Evolutionary conservation across 2,113 vertebrate genomes (phyloP).

Genomic region (Planiliza haematocheilus): DNA sequence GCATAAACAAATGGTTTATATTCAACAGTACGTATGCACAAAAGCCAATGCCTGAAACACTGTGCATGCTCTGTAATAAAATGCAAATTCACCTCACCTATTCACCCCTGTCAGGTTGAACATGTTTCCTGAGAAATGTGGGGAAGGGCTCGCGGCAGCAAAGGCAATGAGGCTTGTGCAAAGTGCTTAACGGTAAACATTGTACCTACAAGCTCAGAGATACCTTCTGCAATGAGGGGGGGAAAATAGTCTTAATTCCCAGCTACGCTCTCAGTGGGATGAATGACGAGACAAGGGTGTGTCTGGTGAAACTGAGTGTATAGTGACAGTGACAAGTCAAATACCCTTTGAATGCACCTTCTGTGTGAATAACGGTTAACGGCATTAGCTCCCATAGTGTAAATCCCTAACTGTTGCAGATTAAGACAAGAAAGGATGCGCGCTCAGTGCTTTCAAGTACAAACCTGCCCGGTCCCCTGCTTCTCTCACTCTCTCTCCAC

Average conservation of each 20-base stretch:
- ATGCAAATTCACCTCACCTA: slow-evolving; percentile 75
- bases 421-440: slow-evolving; percentile 73
- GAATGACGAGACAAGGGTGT: slow-evolving; percentile 25
- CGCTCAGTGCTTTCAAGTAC: slow-evolving; percentile 70
- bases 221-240: slow-evolving; percentile 30
- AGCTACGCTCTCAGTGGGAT: slow-evolving; percentile 17
- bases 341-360: slow-evolving; percentile 38
- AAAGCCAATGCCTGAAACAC: slow-evolving; percentile 33
- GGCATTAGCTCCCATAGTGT: slow-evolving; percentile 37
- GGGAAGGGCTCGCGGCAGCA: slow-evolving; percentile 37
- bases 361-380: slow-evolving; percentile 56
- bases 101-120: slow-evolving; percentile 71
- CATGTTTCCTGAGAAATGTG: slow-evolving; percentile 49
- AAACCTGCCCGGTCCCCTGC: slow-evolving; percentile 66
- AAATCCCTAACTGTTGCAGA: slow-evolving; percentile 78
- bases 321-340: slow-evolving; percentile 10
- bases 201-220: slow-evolving; percentile 60
- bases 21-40: slow-evolving; percentile 32
- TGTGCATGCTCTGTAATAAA: slow-evolving; percentile 55
- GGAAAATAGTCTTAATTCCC: slow-evolving; percentile 20
- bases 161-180: slow-evolving; percentile 46
- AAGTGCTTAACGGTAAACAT: slow-evolving; percentile 59
- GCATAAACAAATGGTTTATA: slow-evolving; percentile 41
- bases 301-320: slow-evolving; percentile 23
- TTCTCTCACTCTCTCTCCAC: slow-evolving; percentile 27